These are phyloP conservation scores for Oxytorus armatus DNA, from an alignment of 2,888 invertebrate genomes.

Conservation along the genomic window DNA sequence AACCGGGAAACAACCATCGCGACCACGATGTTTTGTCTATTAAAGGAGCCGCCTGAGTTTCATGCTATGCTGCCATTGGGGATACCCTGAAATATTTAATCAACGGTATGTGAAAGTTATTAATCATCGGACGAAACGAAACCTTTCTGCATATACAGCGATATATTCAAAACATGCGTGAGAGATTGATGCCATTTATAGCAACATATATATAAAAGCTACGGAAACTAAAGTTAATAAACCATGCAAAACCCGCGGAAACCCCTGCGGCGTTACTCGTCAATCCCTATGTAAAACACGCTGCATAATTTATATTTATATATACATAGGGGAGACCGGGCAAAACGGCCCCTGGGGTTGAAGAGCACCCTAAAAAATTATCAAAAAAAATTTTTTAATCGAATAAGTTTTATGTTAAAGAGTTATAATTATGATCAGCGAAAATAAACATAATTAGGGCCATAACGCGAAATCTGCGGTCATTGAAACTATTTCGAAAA, in stretches of 20 bases:
- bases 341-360: too few relatives aligned
- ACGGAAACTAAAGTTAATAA: conserved; percentile 4
- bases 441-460: too few relatives aligned
- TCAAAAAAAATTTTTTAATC: too few relatives aligned
- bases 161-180: not conserved
- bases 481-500: too few relatives aligned
- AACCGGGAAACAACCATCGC: conserved; percentile 22
- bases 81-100: conserved; percentile 49
- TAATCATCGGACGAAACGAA: conserved; percentile 51
- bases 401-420: too few relatives aligned
- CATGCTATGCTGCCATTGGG: not conserved
- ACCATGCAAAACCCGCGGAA: not conserved
- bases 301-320: not conserved
- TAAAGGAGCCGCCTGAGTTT: conserved; percentile 19
- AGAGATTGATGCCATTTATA: not conserved
- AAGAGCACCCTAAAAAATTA: too few relatives aligned
- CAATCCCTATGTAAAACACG: not conserved
- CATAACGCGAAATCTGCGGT: too few relatives aligned
- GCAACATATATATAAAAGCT: not conserved
- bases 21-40: conserved; percentile 47
- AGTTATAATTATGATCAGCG: too few relatives aligned
- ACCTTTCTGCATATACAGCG: not conserved
- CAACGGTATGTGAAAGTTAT: conserved; percentile 38
- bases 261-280: not conserved
- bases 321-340: not conserved